Percentiles rank a stretch among this genome's conserved stretches.
These are phyloP conservation scores for Bellardia bayeri DNA, from an alignment of 2,888 invertebrate species.

Conservation along the genomic window DNA sequence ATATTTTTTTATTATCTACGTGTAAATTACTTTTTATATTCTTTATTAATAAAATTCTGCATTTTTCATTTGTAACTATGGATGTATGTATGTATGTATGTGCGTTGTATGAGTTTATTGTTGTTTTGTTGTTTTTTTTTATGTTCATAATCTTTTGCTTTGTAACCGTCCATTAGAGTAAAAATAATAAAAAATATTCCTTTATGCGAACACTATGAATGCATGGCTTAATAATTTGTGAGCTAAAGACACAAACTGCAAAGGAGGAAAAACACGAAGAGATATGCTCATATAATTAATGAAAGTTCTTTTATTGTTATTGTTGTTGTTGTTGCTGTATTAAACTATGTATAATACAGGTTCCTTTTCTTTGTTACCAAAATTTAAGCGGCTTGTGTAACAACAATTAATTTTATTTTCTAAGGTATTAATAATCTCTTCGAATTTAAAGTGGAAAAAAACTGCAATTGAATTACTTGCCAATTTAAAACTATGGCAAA, in stretches of 20 bases:
- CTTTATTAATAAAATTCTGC: slow-evolving; percentile 58
- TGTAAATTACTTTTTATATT: slow-evolving; percentile 53
- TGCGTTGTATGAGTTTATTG: background rate
- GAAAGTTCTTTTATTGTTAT: slow-evolving; percentile 24
- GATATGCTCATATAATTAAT: slow-evolving; percentile 44
- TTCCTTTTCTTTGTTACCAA: background rate
- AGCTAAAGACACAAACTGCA: slow-evolving; percentile 23
- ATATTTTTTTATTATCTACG: slow-evolving; percentile 27
- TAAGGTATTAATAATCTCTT: background rate
- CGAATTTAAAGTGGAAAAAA: background rate
- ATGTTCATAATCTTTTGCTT: slow-evolving; percentile 13
- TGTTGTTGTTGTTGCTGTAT: background rate
- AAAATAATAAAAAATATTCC: slow-evolving; percentile 42
- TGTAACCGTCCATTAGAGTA: slow-evolving; percentile 15
- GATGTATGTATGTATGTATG: background rate
- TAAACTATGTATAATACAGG: slow-evolving; percentile 18
- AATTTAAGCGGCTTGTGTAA: background rate
- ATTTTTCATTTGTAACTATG: slow-evolving; percentile 37
- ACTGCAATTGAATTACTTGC: background rate
- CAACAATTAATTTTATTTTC: background rate
- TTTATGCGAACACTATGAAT: slow-evolving; percentile 15
- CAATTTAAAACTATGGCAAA: background rate
- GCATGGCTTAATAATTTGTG: slow-evolving; percentile 37
- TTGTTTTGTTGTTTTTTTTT: background rate
- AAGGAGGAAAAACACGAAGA: slow-evolving; percentile 4